Base-by-base conservation (phyloP, 2,113 vertebrate genomes). In the Cacatua alba region DNA sequence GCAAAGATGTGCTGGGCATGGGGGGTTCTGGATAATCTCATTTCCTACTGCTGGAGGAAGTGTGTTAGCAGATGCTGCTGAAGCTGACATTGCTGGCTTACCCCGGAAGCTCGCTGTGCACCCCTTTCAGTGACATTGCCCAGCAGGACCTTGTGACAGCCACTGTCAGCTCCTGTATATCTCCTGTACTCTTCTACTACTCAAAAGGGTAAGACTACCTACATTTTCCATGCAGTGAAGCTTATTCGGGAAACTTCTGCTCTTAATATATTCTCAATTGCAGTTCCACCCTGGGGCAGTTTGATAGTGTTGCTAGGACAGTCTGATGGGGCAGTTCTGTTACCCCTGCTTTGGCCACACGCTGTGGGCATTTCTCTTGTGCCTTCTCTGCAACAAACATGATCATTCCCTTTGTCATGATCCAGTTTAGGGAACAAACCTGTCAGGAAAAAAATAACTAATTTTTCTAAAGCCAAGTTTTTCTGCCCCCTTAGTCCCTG, bases 51-150 rank as follows among this genome's bases (percentile, higher is more conserved):
- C 76, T 84, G 75, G 41, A 77, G 41, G 48, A 92, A 82, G 75
- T n/a, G 37, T 64, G 59, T 67, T 71, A 94, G 88, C 96, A 95
- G 90, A 94, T 95, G 90, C 67, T 93, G 79, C 39, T 86, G 91
- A 76, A 91, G 76, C 1, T 94, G 74, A 52, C 60, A 48, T 78
- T 89, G 65, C 83, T 43, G 86, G 48, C 69, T 94, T 28, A 15
- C 68, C 65, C 72, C 43, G 74, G 72, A 77, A 94, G 48, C 64
- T 4, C 0, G 29, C 77, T 94, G 60, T 60, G 89, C 33, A 16
- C 89, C 74, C 86, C 51, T n/a, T 48, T 68, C 6, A 2, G 46
- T 72, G 64, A 28, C 69, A 35, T 3, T 33, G 76, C 77, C 46
- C 72, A 86, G 88, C 69, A 88, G 86, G 43, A 78, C 55, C 43